Percentiles rank a stretch among this genome's conserved stretches.
phyloP scores from a whole-genome alignment of 2,888 invertebrate species.

The Myopa tessellatipennis region DNA sequence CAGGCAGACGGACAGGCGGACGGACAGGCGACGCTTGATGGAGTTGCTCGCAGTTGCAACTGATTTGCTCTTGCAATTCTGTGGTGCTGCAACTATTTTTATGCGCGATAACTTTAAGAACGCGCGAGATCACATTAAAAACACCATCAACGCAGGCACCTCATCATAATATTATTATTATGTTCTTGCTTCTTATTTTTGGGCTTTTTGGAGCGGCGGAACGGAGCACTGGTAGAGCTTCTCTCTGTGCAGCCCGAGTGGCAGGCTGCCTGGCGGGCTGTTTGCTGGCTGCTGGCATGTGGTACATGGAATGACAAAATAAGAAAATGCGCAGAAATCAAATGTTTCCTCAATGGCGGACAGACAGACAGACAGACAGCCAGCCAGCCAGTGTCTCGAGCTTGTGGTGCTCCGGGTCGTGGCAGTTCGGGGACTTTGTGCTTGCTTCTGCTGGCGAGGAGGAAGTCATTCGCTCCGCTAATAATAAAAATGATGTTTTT shows the following conservation, averaged over 20 bases:
- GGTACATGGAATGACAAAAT: constrained; percentile 13
- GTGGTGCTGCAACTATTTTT: constrained; percentile 56
- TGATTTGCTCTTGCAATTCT: constrained; percentile 42
- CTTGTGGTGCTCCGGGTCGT: neutral
- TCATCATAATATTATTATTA: constrained; percentile 51
- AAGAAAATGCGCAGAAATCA: constrained; percentile 8
- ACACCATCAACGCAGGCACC: constrained; percentile 55
- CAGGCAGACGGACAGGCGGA: constrained; percentile 10
- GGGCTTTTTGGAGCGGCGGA: constrained; percentile 17
- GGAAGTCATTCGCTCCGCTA: constrained; percentile 38
- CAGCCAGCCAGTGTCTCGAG: neutral
- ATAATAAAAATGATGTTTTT: constrained; percentile 61
- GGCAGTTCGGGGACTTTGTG: neutral
- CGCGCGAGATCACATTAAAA: constrained; percentile 55
- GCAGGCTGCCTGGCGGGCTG: neutral
- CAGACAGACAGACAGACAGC: neutral
- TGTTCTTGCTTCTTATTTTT: constrained; percentile 39
- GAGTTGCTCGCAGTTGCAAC: neutral
- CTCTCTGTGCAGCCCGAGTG: neutral
- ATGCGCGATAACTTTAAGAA: constrained; percentile 52
- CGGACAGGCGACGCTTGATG: neutral
- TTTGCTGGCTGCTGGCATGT: constrained; percentile 21
- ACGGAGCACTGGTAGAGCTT: too few species aligned
- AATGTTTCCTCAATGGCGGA: constrained; percentile 35
- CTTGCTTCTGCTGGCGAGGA: constrained; percentile 21